A percentile compares a stretch with the other conserved stretches of the same genome.
phyloP scores from a whole-genome alignment of 2,113 vertebrate species.

The Haplotaxodon microlepis region DNA sequence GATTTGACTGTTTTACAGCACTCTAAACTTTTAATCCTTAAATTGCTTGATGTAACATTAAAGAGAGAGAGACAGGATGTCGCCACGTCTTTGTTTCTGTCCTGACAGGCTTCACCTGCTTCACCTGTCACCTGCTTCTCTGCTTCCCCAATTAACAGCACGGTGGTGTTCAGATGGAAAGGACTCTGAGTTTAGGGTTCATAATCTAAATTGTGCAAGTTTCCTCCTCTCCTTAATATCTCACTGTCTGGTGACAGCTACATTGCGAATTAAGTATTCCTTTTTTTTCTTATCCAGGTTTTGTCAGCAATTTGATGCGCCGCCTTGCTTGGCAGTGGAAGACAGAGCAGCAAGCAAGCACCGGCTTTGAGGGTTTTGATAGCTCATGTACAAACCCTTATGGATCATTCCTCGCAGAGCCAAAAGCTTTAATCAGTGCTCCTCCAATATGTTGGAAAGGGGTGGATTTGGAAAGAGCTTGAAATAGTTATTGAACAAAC shows the following conservation, averaged over 20 bases:
- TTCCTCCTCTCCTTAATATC: neutral
- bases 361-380: conserved; percentile 44
- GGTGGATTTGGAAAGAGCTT: neutral
- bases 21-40: neutral
- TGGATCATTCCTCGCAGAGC: conserved; percentile 1
- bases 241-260: conserved; percentile 13
- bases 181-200: neutral
- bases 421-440: conserved; percentile 42
- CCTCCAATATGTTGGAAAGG: neutral
- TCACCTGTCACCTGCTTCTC: neutral
- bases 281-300: conserved; percentile 34
- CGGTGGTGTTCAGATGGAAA: neutral
- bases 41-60: neutral
- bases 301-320: conserved; percentile 44
- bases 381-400: conserved; percentile 16
- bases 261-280: conserved; percentile 41
- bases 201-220: conserved; percentile 2
- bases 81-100: neutral
- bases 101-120: neutral
- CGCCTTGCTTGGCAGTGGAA: conserved; percentile 21
- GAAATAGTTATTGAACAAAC: neutral
- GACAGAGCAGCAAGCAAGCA: conserved; percentile 29
- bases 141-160: neutral
- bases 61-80: neutral
- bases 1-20: neutral